Conservation (phyloP, 2,888 invertebrate species). For the Phragmatobia fuliginosa region DNA sequence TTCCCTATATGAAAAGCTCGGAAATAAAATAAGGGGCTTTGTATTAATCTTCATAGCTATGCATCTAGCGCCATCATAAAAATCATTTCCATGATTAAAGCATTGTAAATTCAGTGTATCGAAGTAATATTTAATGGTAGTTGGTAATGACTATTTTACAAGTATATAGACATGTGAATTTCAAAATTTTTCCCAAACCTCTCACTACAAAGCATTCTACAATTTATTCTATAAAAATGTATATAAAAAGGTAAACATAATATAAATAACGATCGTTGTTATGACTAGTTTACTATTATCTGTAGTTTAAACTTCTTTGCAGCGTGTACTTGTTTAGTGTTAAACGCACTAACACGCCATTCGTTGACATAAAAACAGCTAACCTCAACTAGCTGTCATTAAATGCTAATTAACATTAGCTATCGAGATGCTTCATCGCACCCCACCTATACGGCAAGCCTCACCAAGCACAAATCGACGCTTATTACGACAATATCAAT, state of each 20-base stretch:
- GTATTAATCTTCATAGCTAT: not conserved
- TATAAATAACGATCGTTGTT: not conserved
- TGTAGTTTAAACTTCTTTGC: not conserved
- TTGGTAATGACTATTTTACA: not conserved
- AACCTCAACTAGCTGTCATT: slow-evolving; percentile 70
- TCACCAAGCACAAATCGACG: slow-evolving; percentile 68
- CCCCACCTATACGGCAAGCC: slow-evolving; percentile 63
- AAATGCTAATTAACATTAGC: slow-evolving; percentile 79
- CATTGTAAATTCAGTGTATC: not conserved
- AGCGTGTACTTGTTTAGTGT: slow-evolving; percentile 34
- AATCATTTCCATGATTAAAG: not conserved
- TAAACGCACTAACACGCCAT: slow-evolving; percentile 34
- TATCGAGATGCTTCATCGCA: slow-evolving; percentile 65
- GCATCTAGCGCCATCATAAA: not conserved
- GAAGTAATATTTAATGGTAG: not conserved
- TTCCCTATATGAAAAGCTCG: too few relatives aligned
- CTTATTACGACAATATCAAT: slow-evolving; percentile 82
- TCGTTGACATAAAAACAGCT: slow-evolving; percentile 49
- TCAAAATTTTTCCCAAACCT: not conserved
- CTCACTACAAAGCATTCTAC: not conserved
- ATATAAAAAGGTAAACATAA: not conserved
- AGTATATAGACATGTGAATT: not conserved
- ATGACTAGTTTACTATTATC: not conserved
- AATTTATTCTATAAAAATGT: not conserved
- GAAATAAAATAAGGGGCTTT: not conserved